Evolutionary conservation across 2,797 vertebrate genomes (phyloP), one percentile per base, ranked within the genome.

Genomic region (Esox lucius): DNA sequence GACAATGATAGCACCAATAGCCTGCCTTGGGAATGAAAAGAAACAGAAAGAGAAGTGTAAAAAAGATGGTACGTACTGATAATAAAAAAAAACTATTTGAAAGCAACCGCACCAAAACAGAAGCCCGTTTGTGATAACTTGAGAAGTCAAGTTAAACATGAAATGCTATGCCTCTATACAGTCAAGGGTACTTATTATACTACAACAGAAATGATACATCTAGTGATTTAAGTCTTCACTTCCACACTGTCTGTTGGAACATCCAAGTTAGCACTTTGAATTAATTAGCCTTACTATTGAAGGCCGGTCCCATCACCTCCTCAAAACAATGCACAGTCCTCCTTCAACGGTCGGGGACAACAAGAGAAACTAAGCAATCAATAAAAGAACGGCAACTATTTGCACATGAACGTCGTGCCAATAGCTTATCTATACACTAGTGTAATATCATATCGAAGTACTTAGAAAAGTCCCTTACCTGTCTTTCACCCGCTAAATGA

Each of bases 1-100:
- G 80, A 84, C 83, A 77, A 46, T 83, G 76, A 80, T 71, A 79
- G 78, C 64, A 48, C 74, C 72, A 83, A 83, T 79, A 77, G 71
- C 78, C 71, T 75, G n/a, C 48, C 68, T 81, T 67, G 39, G 48
- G 53, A 80, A 67, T 77, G 64, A 28, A 53, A 59, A 13, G 22
- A 59, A 22, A 24, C 3, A 26, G 7, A 62, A 65, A 69, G 74
- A 75, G 68, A 67, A 15, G 11, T 61, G 75, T 79, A 61, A 64
- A 49, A 26, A 12, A 53, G 59, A 62, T 13, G 48, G 65, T 69
- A 26, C 8, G n/a, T n/a, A n/a, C n/a, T n/a, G n/a, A n/a, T n/a
- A n/a, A n/a, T n/a, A n/a, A 70, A 46, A 46, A 74, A 42, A 49
- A 48, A 61, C 1, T 2, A 28, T n/a, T 59, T 1, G 62, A 17